These are phyloP conservation scores for Ellobium chinense DNA, from an alignment of 2,888 invertebrate species.

Conservation along the genomic window DNA sequence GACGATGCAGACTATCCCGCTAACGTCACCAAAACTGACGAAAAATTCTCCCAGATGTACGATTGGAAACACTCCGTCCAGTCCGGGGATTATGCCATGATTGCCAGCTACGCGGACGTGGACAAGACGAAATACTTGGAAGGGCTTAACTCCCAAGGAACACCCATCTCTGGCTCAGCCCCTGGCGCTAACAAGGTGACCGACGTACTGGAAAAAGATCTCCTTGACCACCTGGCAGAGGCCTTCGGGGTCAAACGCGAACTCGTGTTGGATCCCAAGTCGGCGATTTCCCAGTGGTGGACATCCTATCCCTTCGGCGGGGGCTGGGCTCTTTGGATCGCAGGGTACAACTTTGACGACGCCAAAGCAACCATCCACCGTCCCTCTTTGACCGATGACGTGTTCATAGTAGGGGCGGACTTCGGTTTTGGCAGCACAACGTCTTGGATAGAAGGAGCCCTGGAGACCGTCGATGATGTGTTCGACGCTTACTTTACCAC, in stretches of 20 bases:
- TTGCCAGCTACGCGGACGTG: conserved; percentile 2
- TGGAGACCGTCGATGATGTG: not conserved
- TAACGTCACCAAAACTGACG: not conserved
- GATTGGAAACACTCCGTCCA: not conserved
- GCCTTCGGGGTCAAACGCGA: not conserved
- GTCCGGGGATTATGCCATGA: not conserved
- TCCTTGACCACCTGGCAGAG: not conserved
- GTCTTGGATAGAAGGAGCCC: conserved; percentile 20
- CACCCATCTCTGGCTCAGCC: not conserved
- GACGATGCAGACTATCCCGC: not conserved
- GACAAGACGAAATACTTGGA: no score
- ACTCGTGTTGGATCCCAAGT: not conserved
- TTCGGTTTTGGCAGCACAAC: not conserved
- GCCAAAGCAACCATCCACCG: not conserved
- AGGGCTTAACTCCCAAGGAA: not conserved
- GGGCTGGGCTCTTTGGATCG: not conserved
- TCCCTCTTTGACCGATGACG: conserved; percentile 15
- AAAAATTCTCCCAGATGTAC: not conserved
- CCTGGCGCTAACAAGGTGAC: not conserved
- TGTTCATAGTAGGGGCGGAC: conserved; percentile 28
- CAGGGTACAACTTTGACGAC: conserved; percentile 11
- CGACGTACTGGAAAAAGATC: not conserved
- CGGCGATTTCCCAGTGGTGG: conserved; percentile 18
- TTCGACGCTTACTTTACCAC: not conserved
- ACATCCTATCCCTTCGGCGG: conserved; percentile 9